Conservation (phyloP, 2,113 vertebrate genomes). For the Cyrtonyx montezumae region DNA sequence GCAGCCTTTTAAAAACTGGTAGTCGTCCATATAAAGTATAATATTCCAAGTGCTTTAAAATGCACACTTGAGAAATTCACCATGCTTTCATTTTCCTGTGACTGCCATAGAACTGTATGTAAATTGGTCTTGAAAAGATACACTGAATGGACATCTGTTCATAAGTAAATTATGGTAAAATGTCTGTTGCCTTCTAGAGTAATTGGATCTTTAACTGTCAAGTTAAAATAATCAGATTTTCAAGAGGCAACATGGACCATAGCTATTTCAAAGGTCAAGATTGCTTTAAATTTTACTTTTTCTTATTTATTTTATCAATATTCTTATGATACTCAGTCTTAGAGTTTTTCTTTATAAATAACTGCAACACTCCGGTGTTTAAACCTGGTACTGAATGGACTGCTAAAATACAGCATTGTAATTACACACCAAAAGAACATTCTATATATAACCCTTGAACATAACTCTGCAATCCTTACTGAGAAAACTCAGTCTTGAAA, state of each 20-base stretch:
- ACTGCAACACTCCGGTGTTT: neutral
- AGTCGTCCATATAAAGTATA: neutral
- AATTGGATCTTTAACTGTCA: conserved; percentile 16
- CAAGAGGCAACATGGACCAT: neutral
- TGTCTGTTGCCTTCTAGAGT: neutral
- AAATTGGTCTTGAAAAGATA: conserved; percentile 7
- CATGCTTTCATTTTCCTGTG: neutral
- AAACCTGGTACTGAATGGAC: neutral
- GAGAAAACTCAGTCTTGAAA: conserved; percentile 28
- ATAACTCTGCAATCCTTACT: neutral
- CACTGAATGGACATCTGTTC: neutral
- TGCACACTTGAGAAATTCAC: neutral
- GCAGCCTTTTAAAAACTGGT: neutral
- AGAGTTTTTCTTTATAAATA: neutral
- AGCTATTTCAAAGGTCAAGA: conserved; percentile 26
- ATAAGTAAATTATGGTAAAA: neutral
- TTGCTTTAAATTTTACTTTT: neutral
- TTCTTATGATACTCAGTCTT: neutral
- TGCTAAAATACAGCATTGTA: neutral
- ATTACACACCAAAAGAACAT: neutral
- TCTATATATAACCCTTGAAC: neutral
- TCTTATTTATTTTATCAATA: neutral
- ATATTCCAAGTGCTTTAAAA: neutral
- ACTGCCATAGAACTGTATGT: neutral
- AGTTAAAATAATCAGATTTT: conserved; percentile 23